Conservation (phyloP, 2,797 vertebrate genomes). For the Premnoplex brunnescens region DNA sequence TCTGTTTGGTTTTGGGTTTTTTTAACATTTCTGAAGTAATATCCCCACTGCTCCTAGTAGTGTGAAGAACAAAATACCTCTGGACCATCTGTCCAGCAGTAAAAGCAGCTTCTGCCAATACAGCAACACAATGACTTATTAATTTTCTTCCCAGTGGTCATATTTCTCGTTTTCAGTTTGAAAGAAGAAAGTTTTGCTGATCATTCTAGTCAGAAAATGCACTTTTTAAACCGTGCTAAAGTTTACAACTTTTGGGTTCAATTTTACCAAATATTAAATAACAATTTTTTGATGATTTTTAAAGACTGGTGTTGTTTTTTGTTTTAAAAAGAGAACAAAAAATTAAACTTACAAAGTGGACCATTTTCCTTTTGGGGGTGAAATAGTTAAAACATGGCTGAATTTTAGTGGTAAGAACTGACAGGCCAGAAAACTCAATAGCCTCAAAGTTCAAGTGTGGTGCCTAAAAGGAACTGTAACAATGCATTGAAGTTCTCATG, state of each 20-base stretch:
- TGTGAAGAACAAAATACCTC: background rate
- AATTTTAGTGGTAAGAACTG: conserved; percentile 31
- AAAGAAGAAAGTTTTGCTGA: background rate
- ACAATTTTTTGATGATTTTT: background rate
- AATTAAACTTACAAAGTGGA: conserved; percentile 22
- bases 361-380: conserved; percentile 25
- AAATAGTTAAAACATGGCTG: conserved; percentile 21
- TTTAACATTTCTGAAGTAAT: background rate
- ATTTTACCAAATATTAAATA: background rate
- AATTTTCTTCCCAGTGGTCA: background rate
- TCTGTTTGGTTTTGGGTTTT: background rate
- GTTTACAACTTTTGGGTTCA: background rate
- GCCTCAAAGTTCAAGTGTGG: conserved; percentile 6
- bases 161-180: background rate
- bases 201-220: background rate
- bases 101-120: background rate
- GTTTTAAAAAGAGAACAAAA: conserved; percentile 17
- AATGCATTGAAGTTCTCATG: background rate
- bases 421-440: conserved; percentile 29
- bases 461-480: conserved; percentile 24
- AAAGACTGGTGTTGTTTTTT: background rate
- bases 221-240: background rate
- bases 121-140: background rate
- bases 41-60: background rate
- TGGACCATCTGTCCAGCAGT: background rate